Percentiles rank a stretch among this genome's conserved stretches.
Conservation (phyloP, 1,140 invertebrate genomes). For the Cydia pomonella region DNA sequence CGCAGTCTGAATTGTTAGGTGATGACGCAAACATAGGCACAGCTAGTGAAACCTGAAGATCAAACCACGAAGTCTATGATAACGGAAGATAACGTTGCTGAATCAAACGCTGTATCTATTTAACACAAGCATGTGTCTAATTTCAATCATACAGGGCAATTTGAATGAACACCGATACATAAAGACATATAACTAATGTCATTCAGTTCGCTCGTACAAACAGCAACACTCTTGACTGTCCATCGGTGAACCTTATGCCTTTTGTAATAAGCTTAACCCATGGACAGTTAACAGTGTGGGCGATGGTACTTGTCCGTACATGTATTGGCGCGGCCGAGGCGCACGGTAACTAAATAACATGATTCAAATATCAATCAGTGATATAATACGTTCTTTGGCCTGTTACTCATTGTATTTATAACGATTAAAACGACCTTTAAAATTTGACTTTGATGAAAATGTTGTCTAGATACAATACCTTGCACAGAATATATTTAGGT, state of each 20-base stretch:
- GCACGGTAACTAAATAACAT: no score
- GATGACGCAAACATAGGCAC: conserved; percentile 19
- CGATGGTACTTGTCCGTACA: no score
- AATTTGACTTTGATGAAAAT: neutral
- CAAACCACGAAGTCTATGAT: neutral
- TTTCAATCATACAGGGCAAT: no score
- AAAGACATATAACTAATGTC: neutral
- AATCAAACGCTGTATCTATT: no score
- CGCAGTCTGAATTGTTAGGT: neutral
- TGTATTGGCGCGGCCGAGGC: no score
- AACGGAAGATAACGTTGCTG: neutral
- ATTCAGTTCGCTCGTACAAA: no score
- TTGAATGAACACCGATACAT: neutral
- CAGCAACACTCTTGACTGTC: no score
- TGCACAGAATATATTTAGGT: neutral
- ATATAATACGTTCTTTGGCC: neutral
- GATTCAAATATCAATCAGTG: neutral
- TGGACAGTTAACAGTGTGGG: no score
- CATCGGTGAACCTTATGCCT: no score
- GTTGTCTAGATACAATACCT: neutral
- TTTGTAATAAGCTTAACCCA: no score
- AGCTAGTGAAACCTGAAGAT: conserved; percentile 2
- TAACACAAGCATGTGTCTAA: no score
- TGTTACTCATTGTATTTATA: neutral
- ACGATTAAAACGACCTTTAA: neutral